Base-by-base conservation (phyloP, 2,797 vertebrate species). In the Acanthurus tractus region DNA sequence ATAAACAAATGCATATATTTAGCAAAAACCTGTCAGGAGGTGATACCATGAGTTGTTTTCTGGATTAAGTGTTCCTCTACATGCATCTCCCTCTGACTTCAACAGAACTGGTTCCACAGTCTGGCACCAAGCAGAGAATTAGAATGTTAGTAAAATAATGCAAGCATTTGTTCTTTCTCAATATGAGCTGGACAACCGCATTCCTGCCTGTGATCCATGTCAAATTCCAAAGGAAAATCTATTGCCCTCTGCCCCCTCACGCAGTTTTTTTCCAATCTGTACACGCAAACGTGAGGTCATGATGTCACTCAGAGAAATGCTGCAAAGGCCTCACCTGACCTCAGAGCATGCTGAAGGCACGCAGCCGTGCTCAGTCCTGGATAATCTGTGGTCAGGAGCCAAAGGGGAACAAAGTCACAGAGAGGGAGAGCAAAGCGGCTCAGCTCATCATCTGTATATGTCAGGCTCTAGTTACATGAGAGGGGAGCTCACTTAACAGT, bases 391-490 rank as follows among this genome's bases (percentile, higher is more conserved):
- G 64, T 44, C 65, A 73, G 59, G 54, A 63, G 63, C 69, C 76
- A 71, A 73, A 76, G 64, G 34, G 49, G 40, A 70, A 54, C 45
- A 77, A 72, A 81, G 77, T 78, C 20, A 45, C 20, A n/a, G 76
- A 76, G 42, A 36, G 50, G 56, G 63, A 48, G 42, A 66, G 62
- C 45, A 14, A 57, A 63, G 67, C 76, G 29, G 50, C 63, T 71
- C 29, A 15, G 46, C 56, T 78, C 63, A 63, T 75, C 74, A 34
- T 34, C 29, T 34, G 29, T 79, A 29, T 73, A 64, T 58, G 70
- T 81, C 78, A 78, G 72, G 59, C 42, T 87, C 72, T 20, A n/a
- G 82, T 91, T 89, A 84, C 85, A 84, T 65, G 82, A 86, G 76
- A 81, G 70, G 79, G 44, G 83, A 89, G 72, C 82, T 80, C 78